Evolutionary conservation across 2,113 vertebrate genomes (phyloP).

Genomic region (Trichomycterus rosablanca): DNA sequence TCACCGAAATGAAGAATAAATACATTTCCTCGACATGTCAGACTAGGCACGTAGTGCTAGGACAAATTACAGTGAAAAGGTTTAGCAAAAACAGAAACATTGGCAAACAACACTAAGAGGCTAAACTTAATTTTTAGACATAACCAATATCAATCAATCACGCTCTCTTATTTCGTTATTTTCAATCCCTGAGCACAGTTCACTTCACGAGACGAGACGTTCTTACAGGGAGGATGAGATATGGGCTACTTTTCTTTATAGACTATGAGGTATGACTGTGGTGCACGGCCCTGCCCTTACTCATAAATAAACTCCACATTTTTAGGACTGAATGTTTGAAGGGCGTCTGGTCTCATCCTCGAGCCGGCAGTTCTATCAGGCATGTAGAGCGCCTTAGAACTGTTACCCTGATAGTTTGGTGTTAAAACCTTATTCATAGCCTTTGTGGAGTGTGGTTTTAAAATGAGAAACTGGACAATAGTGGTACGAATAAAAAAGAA

Average conservation of each 20-base stretch:
- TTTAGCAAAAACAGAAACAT: not conserved
- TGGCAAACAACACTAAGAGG: not conserved
- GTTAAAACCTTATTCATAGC: constrained; percentile 66
- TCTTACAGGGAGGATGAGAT: not conserved
- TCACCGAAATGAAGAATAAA: constrained; percentile 25
- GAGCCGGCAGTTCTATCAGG: constrained; percentile 46
- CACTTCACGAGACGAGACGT: too few relatives aligned
- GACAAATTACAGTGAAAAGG: not conserved
- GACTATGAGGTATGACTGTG: constrained; percentile 34
- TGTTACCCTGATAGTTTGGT: constrained; percentile 71
- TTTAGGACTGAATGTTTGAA: constrained; percentile 39
- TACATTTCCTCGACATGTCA: constrained; percentile 19
- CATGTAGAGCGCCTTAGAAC: constrained; percentile 53
- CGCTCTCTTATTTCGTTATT: too few relatives aligned
- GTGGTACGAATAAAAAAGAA: not conserved
- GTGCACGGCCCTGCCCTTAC: constrained; percentile 29
- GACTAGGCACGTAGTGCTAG: not conserved
- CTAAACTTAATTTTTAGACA: too few relatives aligned
- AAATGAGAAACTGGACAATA: not conserved
- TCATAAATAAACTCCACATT: constrained; percentile 50
- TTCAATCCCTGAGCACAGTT: too few relatives aligned
- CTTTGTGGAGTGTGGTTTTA: constrained; percentile 40
- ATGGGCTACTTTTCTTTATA: constrained; percentile 5
- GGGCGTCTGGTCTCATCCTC: constrained; percentile 39
- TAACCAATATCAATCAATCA: too few relatives aligned